Percentiles rank a stretch among this genome's conserved stretches.
These are phyloP conservation scores for Pseudomyrmex cubaensis DNA, from an alignment of 1,140 invertebrate species.

Conservation along the genomic window DNA sequence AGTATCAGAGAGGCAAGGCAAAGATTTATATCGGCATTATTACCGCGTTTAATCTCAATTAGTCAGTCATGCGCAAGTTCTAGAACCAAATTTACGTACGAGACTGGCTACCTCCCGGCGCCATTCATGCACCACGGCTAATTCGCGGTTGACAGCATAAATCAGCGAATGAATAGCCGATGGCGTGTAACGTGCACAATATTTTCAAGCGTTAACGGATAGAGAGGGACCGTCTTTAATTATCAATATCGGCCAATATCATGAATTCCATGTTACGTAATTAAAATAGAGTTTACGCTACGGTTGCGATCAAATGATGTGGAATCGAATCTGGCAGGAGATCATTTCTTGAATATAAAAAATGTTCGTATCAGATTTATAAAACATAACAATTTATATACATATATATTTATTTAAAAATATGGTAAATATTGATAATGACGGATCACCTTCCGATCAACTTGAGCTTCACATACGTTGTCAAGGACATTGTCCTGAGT, in stretches of 20 bases:
- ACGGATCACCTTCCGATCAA: no score
- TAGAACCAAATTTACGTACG: conserved; percentile 59
- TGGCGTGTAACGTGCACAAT: neutral
- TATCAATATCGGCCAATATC: conserved; percentile 4
- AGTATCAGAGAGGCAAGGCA: conserved; percentile 43
- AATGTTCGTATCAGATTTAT: neutral
- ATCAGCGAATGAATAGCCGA: conserved; percentile 32
- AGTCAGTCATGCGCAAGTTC: conserved; percentile 64
- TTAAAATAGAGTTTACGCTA: neutral
- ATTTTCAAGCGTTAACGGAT: conserved; percentile 3
- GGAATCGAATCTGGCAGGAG: neutral
- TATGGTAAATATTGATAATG: no score
- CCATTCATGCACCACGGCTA: conserved; percentile 29
- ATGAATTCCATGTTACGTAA: neutral
- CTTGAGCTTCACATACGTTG: no score
- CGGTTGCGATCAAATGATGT: neutral
- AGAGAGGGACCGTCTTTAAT: neutral
- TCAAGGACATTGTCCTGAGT: no score
- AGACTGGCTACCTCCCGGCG: conserved; percentile 27
- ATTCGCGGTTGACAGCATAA: conserved; percentile 47
- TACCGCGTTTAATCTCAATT: conserved; percentile 69
- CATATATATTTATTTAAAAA: no score
- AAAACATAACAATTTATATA: no score
- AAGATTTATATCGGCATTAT: conserved; percentile 69
- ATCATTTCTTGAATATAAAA: no score